Evolutionary conservation across 1,140 invertebrate species (phyloP), one percentile per base, ranked within the genome.

Genomic region (Drosophila pseudoobscura): DNA sequence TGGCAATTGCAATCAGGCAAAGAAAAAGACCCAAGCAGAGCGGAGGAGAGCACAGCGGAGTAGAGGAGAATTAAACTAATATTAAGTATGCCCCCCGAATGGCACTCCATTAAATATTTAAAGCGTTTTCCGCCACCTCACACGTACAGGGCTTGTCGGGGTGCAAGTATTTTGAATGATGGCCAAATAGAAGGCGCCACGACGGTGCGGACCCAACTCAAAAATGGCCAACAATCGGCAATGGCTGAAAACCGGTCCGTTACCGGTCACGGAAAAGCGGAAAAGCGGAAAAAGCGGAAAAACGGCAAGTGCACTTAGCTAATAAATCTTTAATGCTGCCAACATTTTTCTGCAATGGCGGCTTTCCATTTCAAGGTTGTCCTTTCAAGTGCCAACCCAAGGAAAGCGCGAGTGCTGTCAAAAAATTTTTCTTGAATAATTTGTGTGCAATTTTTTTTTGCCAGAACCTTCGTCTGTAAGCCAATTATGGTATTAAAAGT

Each of bases 371-470:
- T 84, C 80, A 84, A 84, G 80, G 80, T 87, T 84, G 77, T 65
- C 77, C 60, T 69, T 80, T 85, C 73, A 80, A 85, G 80, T 84
- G 80, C 76, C 72, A 69, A 49, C 35, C 29, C 2, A 17, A 56
- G 61, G 29, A 76, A 64, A 47, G 63, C 66, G 77, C 77, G 78
- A 80, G 54, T 69, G 82, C 82, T 84, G 80, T 84, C 80, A 84
- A 87, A 87, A 85, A 80, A 59, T 84, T 55, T 80, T 84, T 80
- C 80, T 70, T 85, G 80, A 80, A 84, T 84, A 84, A 84, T 85
- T 84, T 84, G 80, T 85, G 80, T 73, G 69, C 69, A 39, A 73
- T 73, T 73, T 71, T 61, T 52, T 39, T 47, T 47, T 58, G 55
- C 4, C 3, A 5, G 4, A 87, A 84, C 80, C 80, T 80, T 87